Base-by-base conservation (phyloP, 2,888 invertebrate genomes). In the Eretmocerus hayati region DNA sequence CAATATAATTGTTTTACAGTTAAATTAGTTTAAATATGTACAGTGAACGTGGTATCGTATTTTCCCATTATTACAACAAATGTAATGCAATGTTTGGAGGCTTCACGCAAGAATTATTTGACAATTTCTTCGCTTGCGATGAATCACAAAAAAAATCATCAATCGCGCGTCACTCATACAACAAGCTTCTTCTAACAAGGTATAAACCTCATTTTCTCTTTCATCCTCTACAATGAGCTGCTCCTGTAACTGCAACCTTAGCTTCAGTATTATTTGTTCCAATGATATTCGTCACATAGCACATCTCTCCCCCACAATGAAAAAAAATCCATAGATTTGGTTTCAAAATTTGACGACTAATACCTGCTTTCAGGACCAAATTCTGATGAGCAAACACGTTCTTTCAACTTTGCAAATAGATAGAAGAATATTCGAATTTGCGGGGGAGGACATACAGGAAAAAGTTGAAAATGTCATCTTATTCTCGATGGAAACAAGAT, bases 171-270 rank as follows among this genome's bases (percentile, higher is more conserved):
- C 32, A 54, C 26, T 46, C 42, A 44, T 33, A 11, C 26, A 26
- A 9, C 18, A 33, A 39, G 42, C 37, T 23, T 48, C 40, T 36
- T 40, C 46, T 49, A 40, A 31, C 23, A 19, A 11, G 18, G 19
- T 36, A 19, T 19, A 37, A 26, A 26, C 16, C 18, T 35, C 48
- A 37, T 53, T 49, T 46, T 38, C 48, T 50, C 46, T 56, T 50
- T 53, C 47, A 40, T 56, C 58, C 47, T 51, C 42, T 46, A 33
- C 36, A 42, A 54, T 49, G 56, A 56, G 50, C 52, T 50, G 50
- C 57, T 58, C 53, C 69, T 67, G 69, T 65, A 69, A 71, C 69
- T 70, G 70, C 69, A 70, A 70, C 69, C 69, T 64, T 68, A n/a
- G n/a, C n/a, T n/a, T n/a, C n/a, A n/a, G n/a, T 47, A 45, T 61